phyloP scores from a whole-genome alignment of 2,888 invertebrate species.

The Microdon myrmicae region DNA sequence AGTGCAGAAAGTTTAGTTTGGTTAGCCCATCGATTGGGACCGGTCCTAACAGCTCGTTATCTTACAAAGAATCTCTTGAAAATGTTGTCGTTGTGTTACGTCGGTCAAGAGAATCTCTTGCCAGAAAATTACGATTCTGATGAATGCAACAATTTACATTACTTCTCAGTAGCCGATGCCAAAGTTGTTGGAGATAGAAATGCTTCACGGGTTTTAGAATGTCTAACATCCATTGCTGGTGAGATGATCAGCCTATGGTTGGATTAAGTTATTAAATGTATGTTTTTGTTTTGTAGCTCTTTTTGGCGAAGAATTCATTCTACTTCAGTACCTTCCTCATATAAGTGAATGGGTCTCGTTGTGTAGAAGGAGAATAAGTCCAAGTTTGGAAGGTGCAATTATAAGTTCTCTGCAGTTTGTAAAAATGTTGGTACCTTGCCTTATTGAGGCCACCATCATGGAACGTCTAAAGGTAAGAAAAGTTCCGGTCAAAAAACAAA shows the following conservation, averaged over 20 bases:
- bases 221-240: constrained; percentile 88
- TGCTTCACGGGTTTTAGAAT: constrained; percentile 88
- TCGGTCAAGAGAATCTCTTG: constrained; percentile 81
- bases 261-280: constrained; percentile 7
- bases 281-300: constrained; percentile 70
- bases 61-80: constrained; percentile 90
- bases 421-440: constrained; percentile 81
- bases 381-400: constrained; percentile 87
- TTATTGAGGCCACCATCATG: constrained; percentile 87
- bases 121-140: constrained; percentile 66
- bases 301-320: constrained; percentile 88
- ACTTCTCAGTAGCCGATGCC: constrained; percentile 74
- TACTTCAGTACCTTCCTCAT: constrained; percentile 90
- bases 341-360: constrained; percentile 85
- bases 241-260: constrained; percentile 56
- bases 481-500: no score
- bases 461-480: constrained; percentile 83
- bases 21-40: constrained; percentile 92
- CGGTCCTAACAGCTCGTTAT: constrained; percentile 90
- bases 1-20: constrained; percentile 89
- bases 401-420: constrained; percentile 85
- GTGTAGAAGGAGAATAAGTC: constrained; percentile 82
- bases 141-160: constrained; percentile 69
- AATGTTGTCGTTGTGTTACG: constrained; percentile 94
- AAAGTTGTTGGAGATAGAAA: constrained; percentile 81